Conservation (phyloP, 2,888 invertebrate species). For the Molorchus minor region DNA sequence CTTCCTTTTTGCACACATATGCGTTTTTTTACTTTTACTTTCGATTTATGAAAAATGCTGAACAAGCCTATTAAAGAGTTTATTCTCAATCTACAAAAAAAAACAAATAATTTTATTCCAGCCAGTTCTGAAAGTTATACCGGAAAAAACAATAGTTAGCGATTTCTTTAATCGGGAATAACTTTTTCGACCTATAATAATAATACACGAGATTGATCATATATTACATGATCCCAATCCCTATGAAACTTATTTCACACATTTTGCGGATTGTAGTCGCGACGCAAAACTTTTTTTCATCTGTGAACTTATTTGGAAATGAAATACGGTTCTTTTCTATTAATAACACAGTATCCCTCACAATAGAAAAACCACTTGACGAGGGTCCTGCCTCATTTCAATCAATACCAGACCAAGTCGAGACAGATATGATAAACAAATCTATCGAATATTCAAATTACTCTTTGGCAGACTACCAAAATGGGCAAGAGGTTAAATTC, state of each 20-base stretch:
- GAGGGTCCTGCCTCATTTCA: constrained; percentile 45
- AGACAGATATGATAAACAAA: constrained; percentile 42
- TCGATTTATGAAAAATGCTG: too few species aligned
- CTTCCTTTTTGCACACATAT: too few species aligned
- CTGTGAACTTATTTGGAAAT: constrained; percentile 21
- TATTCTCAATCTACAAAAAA: too few species aligned
- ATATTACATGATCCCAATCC: too few species aligned
- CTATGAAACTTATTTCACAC: constrained; percentile 23
- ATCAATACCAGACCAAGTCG: constrained; percentile 53
- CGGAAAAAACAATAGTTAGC: too few species aligned
- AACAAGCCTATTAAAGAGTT: too few species aligned
- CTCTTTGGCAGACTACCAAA: constrained; percentile 30
- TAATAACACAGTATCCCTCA: constrained; percentile 7
- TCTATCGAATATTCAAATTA: constrained; percentile 22
- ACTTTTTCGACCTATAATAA: too few species aligned
- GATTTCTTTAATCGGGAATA: too few species aligned
- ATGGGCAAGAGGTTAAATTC: constrained; percentile 9
- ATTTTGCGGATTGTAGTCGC: constrained; percentile 42
- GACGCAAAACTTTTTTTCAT: constrained; percentile 29
- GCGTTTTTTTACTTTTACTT: too few species aligned
- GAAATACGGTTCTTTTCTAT: constrained; percentile 28
- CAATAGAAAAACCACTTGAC: constrained; percentile 26
- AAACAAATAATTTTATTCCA: too few species aligned
- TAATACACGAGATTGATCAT: too few species aligned
- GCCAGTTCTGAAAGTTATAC: too few species aligned